Evolutionary conservation across 1,140 invertebrate species (phyloP).

Genomic region (Ceratina calcarata): DNA sequence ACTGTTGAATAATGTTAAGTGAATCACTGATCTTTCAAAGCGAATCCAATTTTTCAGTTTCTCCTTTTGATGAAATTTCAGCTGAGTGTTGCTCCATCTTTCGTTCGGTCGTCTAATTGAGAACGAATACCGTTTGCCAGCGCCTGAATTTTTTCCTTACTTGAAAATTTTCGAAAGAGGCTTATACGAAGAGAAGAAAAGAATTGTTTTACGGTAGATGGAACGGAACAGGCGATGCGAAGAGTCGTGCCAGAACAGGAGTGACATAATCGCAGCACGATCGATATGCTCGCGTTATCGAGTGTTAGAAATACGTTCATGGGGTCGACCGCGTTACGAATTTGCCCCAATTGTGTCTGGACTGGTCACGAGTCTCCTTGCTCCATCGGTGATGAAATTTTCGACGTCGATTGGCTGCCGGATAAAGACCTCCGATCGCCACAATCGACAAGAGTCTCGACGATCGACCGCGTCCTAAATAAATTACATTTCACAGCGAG

Average conservation of each 20-base stretch:
- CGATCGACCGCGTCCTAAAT: constrained; percentile 30
- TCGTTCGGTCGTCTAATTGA: not conserved
- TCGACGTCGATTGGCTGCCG: not conserved
- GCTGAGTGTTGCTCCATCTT: not conserved
- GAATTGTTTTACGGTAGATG: constrained; percentile 16
- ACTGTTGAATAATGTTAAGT: not conserved
- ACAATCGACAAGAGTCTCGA: constrained; percentile 12
- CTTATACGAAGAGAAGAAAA: not conserved
- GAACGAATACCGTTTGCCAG: not conserved
- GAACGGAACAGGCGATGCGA: not conserved
- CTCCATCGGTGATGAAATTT: constrained; percentile 31
- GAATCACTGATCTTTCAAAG: not conserved
- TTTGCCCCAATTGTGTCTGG: constrained; percentile 54
- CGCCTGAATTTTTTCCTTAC: too few relatives aligned
- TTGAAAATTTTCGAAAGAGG: not conserved
- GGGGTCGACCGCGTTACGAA: constrained; percentile 25
- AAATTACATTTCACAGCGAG: constrained; percentile 15
- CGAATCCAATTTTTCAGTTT: not conserved
- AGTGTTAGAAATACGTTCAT: constrained; percentile 38
- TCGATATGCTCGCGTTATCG: constrained; percentile 42
- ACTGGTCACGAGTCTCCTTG: constrained; percentile 20
- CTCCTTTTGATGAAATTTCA: not conserved
- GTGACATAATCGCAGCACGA: constrained; percentile 55
- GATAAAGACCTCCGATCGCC: constrained; percentile 14
- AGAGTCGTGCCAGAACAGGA: constrained; percentile 26